Percentiles rank a stretch among this genome's conserved stretches.
Evolutionary conservation across 2,797 vertebrate genomes (phyloP).

Genomic region (Mus spretus): DNA sequence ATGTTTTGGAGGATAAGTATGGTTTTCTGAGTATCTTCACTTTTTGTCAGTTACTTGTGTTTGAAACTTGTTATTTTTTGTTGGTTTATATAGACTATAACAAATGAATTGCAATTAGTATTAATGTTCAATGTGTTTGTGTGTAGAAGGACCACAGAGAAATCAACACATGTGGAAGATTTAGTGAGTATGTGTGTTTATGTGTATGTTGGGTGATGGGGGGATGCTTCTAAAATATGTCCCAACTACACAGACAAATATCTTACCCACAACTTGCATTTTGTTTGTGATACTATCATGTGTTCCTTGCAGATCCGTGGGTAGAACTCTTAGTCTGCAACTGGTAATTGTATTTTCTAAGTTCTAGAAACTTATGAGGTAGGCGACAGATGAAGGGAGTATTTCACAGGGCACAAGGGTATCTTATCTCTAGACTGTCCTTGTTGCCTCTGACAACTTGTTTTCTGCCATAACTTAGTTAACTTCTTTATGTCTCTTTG

Average conservation of each 20-base stretch:
- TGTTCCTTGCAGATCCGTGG: background rate
- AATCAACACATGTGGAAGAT: background rate
- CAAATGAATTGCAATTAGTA: background rate
- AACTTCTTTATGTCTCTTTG: background rate
- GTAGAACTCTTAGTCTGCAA: background rate
- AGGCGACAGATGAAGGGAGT: background rate
- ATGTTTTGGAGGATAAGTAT: background rate
- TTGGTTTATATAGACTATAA: background rate
- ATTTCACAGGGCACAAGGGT: background rate
- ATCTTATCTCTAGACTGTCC: background rate
- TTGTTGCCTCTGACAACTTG: background rate
- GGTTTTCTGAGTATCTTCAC: background rate
- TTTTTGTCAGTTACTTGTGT: background rate
- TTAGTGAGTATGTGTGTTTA: background rate
- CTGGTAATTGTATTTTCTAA: background rate
- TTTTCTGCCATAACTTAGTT: background rate
- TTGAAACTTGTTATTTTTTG: background rate
- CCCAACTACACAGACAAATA: background rate
- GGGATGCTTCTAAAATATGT: background rate
- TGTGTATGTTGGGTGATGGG: too few species aligned
- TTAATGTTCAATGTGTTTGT: background rate
- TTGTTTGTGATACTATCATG: background rate
- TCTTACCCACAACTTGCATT: background rate
- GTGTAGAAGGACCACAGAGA: background rate
- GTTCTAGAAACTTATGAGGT: background rate